These are phyloP conservation scores for Spatulosminthurus flaviceps DNA, from an alignment of 2,888 invertebrate genomes.

Conservation along the genomic window DNA sequence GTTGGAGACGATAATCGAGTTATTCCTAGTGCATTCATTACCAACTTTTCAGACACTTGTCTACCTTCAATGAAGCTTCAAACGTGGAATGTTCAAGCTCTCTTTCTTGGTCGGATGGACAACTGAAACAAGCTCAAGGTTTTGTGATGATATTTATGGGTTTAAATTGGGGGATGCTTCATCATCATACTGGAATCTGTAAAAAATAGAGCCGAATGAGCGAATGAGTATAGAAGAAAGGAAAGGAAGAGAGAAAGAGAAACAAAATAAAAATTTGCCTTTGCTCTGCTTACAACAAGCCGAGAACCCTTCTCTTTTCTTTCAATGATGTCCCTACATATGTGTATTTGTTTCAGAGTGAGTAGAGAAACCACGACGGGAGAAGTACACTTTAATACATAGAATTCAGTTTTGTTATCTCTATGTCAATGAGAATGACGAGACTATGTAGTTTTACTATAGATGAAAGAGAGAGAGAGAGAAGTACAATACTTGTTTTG, in stretches of 20 bases:
- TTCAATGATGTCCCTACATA: conserved; percentile 1
- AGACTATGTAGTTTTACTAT: not conserved
- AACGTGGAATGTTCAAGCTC: conserved; percentile 6
- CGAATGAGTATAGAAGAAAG: conserved; percentile 1
- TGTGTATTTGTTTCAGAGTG: not conserved
- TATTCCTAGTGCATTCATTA: conserved; percentile 33
- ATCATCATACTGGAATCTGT: conserved; percentile 31
- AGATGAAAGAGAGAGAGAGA: conserved; percentile 19
- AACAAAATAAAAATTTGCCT: conserved; percentile 14
- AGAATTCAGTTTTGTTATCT: conserved; percentile 28
- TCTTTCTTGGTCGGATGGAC: conserved; percentile 34
- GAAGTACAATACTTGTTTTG: conserved; percentile 42
- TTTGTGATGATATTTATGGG: conserved; percentile 50
- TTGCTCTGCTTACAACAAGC: not conserved
- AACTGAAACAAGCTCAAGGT: conserved; percentile 38
- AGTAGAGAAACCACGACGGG: too few relatives aligned
- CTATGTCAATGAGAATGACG: conserved; percentile 38
- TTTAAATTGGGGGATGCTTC: conserved; percentile 48
- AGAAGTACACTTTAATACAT: too few relatives aligned
- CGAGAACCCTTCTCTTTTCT: not conserved
- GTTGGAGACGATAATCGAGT: not conserved
- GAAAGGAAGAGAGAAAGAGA: conserved; percentile 11
- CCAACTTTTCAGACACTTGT: conserved; percentile 32
- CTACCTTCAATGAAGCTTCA: conserved; percentile 16
- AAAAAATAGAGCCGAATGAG: conserved; percentile 2